phyloP scores from a whole-genome alignment of 2,888 invertebrate species.

The Xanthia icteritia region DNA sequence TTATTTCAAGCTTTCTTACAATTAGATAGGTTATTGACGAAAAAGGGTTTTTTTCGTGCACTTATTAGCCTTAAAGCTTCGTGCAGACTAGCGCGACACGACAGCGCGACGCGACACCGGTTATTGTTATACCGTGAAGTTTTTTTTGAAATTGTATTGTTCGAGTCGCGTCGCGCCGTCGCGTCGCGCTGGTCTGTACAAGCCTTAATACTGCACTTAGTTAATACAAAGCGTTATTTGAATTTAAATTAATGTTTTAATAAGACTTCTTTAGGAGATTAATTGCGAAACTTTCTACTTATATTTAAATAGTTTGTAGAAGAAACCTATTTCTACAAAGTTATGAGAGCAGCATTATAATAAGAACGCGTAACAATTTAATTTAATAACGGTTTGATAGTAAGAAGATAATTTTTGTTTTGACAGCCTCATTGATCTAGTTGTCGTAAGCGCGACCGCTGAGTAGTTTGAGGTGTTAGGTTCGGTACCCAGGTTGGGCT shows the following conservation, averaged over 20 bases:
- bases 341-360: neutral
- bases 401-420: neutral
- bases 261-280: slow-evolving; percentile 2
- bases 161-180: too few species aligned
- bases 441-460: neutral
- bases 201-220: neutral
- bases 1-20: too few species aligned
- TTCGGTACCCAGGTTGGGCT: neutral
- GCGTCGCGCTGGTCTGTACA: too few species aligned
- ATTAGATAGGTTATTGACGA: too few species aligned
- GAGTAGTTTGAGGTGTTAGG: neutral
- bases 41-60: too few species aligned
- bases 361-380: neutral
- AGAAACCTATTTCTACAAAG: neutral
- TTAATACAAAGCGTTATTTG: neutral
- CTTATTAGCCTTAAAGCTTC: too few species aligned
- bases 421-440: too few species aligned
- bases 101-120: too few species aligned
- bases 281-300: slow-evolving; percentile 8
- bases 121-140: too few species aligned
- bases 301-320: slow-evolving; percentile 22
- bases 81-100: too few species aligned
- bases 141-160: too few species aligned
- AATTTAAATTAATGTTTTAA: slow-evolving; percentile 5
- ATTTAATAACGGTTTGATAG: neutral